A percentile compares a stretch with the other conserved stretches of the same genome.
Conservation (phyloP, 2,113 vertebrate species). For the Rhynchomys soricoides region DNA sequence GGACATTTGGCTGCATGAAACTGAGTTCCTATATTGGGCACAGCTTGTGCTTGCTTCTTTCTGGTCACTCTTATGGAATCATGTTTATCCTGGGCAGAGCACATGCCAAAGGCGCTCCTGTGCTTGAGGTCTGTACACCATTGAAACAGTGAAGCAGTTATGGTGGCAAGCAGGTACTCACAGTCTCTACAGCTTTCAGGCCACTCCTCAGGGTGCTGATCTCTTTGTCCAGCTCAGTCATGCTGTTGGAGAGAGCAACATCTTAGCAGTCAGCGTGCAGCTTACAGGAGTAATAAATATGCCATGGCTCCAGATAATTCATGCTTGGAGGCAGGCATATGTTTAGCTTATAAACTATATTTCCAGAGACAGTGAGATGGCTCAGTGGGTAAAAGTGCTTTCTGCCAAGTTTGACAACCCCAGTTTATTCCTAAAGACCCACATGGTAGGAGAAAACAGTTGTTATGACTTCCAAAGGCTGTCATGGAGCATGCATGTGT, state of each 20-base stretch:
- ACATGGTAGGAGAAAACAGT: not conserved
- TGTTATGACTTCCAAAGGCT: not conserved
- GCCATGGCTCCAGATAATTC: not conserved
- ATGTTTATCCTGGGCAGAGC: not conserved
- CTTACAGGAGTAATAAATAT: not conserved
- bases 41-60: not conserved
- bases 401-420: not conserved
- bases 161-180: conserved; percentile 86
- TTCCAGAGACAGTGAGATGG: not conserved
- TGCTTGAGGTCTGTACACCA: not conserved
- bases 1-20: not conserved
- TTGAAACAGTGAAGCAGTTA: not conserved
- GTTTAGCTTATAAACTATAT: not conserved
- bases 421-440: not conserved
- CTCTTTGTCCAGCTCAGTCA: conserved; percentile 99
- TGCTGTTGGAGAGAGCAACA: conserved; percentile 88
- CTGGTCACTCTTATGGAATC: not conserved
- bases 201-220: conserved; percentile 94
- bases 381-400: not conserved
- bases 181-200: conserved; percentile 95
- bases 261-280: conserved; percentile 68
- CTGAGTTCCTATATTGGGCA: not conserved
- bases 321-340: not conserved
- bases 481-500: not conserved
- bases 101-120: not conserved